Conservation (phyloP, 2,888 invertebrate genomes). For the Drosophila rellima region DNA sequence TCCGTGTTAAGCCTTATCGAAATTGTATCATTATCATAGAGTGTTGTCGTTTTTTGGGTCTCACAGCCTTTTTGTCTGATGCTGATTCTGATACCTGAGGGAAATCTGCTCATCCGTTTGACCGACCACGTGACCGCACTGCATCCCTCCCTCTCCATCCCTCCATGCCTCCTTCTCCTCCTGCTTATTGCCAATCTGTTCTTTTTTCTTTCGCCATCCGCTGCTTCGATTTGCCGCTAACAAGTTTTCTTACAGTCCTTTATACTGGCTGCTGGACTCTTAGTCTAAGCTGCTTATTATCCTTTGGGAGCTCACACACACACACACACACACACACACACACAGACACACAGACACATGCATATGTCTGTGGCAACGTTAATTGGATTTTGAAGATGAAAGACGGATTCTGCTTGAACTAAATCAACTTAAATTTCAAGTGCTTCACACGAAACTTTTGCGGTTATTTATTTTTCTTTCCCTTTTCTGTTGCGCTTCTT, state of each 20-base stretch:
- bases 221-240: slow-evolving; percentile 67
- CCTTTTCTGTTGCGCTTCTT: background rate
- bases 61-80: slow-evolving; percentile 2
- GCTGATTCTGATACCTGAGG: slow-evolving; percentile 61
- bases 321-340: slow-evolving; percentile 11
- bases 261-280: slow-evolving; percentile 51
- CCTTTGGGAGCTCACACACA: slow-evolving; percentile 53
- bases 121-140: slow-evolving; percentile 23
- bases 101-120: slow-evolving; percentile 62
- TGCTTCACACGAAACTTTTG: slow-evolving; percentile 5
- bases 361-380: slow-evolving; percentile 43
- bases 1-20: slow-evolving; percentile 76
- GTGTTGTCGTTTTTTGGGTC: slow-evolving; percentile 58
- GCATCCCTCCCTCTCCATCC: background rate
- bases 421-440: slow-evolving; percentile 40
- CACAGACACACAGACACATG: background rate
- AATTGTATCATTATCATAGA: slow-evolving; percentile 79
- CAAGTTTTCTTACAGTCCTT: slow-evolving; percentile 68
- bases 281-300: slow-evolving; percentile 78
- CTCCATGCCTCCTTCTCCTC: background rate
- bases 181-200: slow-evolving; percentile 24
- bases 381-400: slow-evolving; percentile 68
- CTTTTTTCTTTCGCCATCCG: slow-evolving; percentile 33
- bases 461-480: background rate
- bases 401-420: slow-evolving; percentile 20